Evolutionary conservation across 2,797 vertebrate genomes (phyloP), one percentile per base, ranked within the genome.

Genomic region (Hypotaenidia philippensis): DNA sequence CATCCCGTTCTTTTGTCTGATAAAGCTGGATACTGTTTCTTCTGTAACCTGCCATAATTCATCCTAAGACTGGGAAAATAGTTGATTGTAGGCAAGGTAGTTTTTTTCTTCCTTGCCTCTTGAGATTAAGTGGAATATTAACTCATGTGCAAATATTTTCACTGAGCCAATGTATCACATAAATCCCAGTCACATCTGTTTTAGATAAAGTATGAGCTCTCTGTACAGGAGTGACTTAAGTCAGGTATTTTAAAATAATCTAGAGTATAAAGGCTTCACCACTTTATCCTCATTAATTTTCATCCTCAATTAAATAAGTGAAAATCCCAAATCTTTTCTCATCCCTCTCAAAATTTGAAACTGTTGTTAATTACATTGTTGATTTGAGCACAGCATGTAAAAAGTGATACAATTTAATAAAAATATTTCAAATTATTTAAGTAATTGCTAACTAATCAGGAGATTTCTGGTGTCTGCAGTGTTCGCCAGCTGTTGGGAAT

Each of bases 111-210:
- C 69, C 40, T 81, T 94, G 47, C 83, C 65, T 91, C 80, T 83
- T 88, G 93, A 90, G 74, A 91, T 92, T 93, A 89, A 92, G 82
- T 93, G 74, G 82, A 91, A 86, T 93, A 94, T 90, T 93, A 95
- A 76, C 74, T 83, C 63, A 72, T 0, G 13, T 93, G 80, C 72
- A 94, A 90, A 76, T 96, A 91, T 81, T 95, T 94, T 91, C 9
- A 2, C 70, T 74, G 80, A 93, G 91, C 64, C 94, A 83, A 61
- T 45, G 56, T 72, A 88, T 90, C 70, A 82, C 55, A 65, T 94
- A 94, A 91, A 91, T 94, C 89, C 70, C 63, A 77, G 52, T 79
- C 83, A 86, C 93, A 93, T 92, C 87, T 96, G 92, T 56, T 94
- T 94, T 91, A 82, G 59, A 89, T 87, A 89, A 95, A 89, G 61